Conservation (phyloP, 2,888 invertebrate genomes). For the Synanthedon myopaeformis region DNA sequence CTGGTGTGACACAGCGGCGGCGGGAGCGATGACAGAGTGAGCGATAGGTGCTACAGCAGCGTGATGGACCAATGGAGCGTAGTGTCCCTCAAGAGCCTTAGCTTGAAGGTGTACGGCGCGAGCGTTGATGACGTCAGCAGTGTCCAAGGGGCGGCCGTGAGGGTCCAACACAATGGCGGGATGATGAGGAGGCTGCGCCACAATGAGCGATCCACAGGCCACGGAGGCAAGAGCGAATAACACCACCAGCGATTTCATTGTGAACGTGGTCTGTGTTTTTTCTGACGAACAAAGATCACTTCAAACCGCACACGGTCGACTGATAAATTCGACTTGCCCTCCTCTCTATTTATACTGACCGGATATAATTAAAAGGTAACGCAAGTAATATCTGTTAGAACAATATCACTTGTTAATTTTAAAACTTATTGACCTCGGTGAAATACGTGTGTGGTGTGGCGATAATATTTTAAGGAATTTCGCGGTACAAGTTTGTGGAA, state of each 20-base stretch:
- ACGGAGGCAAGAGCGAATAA: slow-evolving; percentile 73
- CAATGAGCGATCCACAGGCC: slow-evolving; percentile 65
- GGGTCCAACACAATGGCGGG: slow-evolving; percentile 59
- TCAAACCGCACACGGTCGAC: slow-evolving; percentile 44
- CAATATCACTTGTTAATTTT: slow-evolving; percentile 60
- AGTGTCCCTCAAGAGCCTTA: slow-evolving; percentile 50
- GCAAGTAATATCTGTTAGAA: slow-evolving; percentile 39
- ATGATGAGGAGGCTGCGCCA: slow-evolving; percentile 56
- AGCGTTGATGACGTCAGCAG: slow-evolving; percentile 59
- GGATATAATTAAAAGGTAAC: slow-evolving; percentile 21
- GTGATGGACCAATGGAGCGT: slow-evolving; percentile 2
- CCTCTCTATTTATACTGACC: slow-evolving; percentile 18
- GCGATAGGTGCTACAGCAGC: slow-evolving; percentile 12
- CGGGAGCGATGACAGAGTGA: slow-evolving; percentile 18
- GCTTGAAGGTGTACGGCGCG: slow-evolving; percentile 61
- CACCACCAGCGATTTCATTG: slow-evolving; percentile 70
- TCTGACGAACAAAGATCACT: slow-evolving; percentile 42
- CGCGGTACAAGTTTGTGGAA: background rate
- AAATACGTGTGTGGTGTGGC: slow-evolving; percentile 37
- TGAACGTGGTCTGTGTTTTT: slow-evolving; percentile 52
- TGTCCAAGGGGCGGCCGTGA: slow-evolving; percentile 60
- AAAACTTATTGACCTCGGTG: slow-evolving; percentile 47
- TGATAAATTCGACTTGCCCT: slow-evolving; percentile 28
- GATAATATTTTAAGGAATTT: slow-evolving; percentile 23
- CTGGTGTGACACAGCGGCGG: slow-evolving; percentile 43